phyloP scores from a whole-genome alignment of 2,113 vertebrate species.

The Ctenodactylus gundi region DNA sequence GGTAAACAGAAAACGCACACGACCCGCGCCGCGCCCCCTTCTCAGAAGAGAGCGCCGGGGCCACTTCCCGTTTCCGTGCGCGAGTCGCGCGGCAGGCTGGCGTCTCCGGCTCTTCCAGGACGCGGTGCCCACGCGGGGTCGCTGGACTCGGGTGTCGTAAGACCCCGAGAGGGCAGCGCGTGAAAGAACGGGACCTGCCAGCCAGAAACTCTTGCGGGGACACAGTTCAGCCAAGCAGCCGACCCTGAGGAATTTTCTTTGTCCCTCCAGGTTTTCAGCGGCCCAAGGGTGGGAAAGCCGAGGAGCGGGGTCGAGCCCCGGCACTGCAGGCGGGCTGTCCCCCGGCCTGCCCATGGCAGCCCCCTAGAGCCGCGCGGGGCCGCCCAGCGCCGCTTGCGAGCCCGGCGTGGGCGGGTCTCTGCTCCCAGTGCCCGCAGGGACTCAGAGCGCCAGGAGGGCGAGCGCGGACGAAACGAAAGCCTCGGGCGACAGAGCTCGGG shows the following conservation, averaged over 20 bases:
- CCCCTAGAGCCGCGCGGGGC: no score
- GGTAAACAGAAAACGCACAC: background rate
- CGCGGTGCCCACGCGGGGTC: background rate
- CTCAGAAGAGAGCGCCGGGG: background rate
- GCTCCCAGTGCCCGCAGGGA: rapidly evolving
- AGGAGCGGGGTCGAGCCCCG: background rate
- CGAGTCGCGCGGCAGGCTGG: rapidly evolving
- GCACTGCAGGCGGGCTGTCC: no score
- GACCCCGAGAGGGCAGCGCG: background rate
- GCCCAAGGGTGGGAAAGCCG: background rate
- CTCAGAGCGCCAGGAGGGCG: no score
- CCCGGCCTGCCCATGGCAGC: no score
- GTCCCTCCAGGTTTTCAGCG: background rate
- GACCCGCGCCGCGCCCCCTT: rapidly evolving
- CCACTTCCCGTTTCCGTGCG: rapidly evolving
- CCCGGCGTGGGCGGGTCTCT: background rate
- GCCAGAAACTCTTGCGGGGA: background rate
- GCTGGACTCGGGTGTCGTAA: no score
- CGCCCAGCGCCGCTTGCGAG: no score
- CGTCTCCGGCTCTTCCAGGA: rapidly evolving
- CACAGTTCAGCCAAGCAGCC: background rate
- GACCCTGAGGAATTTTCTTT: background rate
- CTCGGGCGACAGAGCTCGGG: rapidly evolving
- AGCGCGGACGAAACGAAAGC: no score
- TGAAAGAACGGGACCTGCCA: rapidly evolving